Evolutionary conservation across 1,140 invertebrate species (phyloP).

Genomic region (Lutraria rhynchaena): DNA sequence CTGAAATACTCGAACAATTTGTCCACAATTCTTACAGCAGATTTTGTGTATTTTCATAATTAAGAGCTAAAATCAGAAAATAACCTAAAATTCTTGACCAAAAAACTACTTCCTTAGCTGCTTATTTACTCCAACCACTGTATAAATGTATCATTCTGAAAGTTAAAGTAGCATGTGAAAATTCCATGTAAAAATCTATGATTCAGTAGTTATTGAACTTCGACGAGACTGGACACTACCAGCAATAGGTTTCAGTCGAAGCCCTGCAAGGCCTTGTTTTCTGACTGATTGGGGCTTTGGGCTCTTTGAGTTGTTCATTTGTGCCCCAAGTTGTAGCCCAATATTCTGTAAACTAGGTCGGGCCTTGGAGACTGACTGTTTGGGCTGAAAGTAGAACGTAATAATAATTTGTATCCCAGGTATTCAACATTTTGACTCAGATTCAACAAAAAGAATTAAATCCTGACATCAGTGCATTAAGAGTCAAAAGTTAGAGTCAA

Average conservation of each 20-base stretch:
- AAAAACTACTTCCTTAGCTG: too few species aligned
- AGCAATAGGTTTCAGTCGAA: constrained; percentile 32
- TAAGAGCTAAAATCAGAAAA: too few species aligned
- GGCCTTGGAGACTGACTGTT: constrained; percentile 57
- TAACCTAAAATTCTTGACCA: too few species aligned
- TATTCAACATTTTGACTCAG: background rate
- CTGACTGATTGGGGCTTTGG: constrained; percentile 35
- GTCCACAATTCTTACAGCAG: too few species aligned
- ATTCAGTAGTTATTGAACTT: constrained; percentile 55
- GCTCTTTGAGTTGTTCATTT: constrained; percentile 13
- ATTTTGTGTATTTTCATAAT: too few species aligned
- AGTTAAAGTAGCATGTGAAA: too few species aligned
- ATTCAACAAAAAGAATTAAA: background rate
- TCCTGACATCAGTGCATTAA: background rate
- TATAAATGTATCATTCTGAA: too few species aligned
- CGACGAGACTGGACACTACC: constrained; percentile 22
- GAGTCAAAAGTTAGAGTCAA: too few species aligned
- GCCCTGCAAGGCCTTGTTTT: constrained; percentile 31
- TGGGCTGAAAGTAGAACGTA: constrained; percentile 56
- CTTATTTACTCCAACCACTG: too few species aligned
- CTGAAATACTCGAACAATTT: too few species aligned
- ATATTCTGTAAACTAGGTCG: constrained; percentile 69
- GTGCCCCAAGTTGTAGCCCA: constrained; percentile 63
- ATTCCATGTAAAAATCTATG: too few species aligned
- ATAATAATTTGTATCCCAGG: too few species aligned